Evolutionary conservation across 1,140 invertebrate species (phyloP).

Genomic region (Plectrocnemia conspersa): DNA sequence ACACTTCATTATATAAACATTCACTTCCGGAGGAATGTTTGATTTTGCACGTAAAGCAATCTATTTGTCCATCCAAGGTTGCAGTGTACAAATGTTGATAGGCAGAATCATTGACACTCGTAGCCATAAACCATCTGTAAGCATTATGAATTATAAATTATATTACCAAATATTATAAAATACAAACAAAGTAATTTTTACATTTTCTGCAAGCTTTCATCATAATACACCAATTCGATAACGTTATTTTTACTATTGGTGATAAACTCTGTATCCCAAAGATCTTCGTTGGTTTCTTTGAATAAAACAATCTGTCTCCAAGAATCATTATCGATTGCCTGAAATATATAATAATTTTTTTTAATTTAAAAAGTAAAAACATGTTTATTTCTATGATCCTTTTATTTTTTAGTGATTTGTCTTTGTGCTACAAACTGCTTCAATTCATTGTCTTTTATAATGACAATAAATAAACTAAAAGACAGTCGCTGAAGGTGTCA

Average conservation of each 20-base stretch:
- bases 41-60: conserved; percentile 59
- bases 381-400: too few species aligned
- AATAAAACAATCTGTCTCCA: conserved; percentile 48
- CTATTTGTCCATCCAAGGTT: conserved; percentile 38
- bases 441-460: too few species aligned
- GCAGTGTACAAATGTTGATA: conserved; percentile 61
- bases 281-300: conserved; percentile 15
- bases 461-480: too few species aligned
- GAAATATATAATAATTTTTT: too few species aligned
- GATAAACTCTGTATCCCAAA: conserved; percentile 38
- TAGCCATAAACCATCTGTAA: conserved; percentile 66
- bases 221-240: conserved; percentile 73
- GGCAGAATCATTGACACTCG: conserved; percentile 54
- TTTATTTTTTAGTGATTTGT: too few species aligned
- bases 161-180: conserved; percentile 14
- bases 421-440: too few species aligned
- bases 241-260: conserved; percentile 53
- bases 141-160: conserved; percentile 15
- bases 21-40: conserved; percentile 48
- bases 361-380: too few species aligned
- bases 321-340: conserved; percentile 41
- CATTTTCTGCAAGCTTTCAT: conserved; percentile 53
- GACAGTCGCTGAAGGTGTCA: too few species aligned
- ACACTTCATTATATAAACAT: conserved; percentile 65
- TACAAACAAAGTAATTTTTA: conserved; percentile 20